A percentile compares a stretch with the other conserved stretches of the same genome.
Evolutionary conservation across 2,797 vertebrate species (phyloP).

Genomic region (Gila robusta): DNA sequence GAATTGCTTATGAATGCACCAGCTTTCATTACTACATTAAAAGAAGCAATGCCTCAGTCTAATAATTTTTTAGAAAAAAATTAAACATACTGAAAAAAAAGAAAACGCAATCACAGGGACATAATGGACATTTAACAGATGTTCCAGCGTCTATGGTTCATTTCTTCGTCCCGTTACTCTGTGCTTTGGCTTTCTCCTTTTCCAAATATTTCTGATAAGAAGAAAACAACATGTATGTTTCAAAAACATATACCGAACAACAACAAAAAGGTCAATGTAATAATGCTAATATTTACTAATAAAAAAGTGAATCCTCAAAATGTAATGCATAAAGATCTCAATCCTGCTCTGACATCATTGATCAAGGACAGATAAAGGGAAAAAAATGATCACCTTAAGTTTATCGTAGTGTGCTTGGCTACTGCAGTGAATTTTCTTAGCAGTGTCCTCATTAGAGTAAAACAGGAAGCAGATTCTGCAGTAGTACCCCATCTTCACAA

Average conservation of each 20-base stretch:
- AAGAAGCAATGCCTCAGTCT: slow-evolving; percentile 18
- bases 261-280: background rate
- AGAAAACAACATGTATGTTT: slow-evolving; percentile 7
- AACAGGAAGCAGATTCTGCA: slow-evolving; percentile 97
- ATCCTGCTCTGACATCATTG: background rate
- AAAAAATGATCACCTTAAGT: slow-evolving; percentile 83
- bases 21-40: slow-evolving; percentile 1
- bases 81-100: background rate
- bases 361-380: background rate
- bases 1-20: background rate
- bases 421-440: slow-evolving; percentile 95
- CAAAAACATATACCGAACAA: background rate
- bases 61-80: background rate
- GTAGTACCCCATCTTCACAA: slow-evolving; percentile 96
- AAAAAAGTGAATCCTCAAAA: background rate
- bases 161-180: slow-evolving; percentile 57
- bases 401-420: slow-evolving; percentile 94
- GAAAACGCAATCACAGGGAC: background rate
- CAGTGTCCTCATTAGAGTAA: slow-evolving; percentile 94
- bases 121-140: background rate
- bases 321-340: background rate
- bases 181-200: slow-evolving; percentile 72
- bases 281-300: background rate
- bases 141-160: background rate
- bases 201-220: slow-evolving; percentile 79